Evolutionary conservation across 2,797 vertebrate species (phyloP).

Genomic region (Falco berigora): DNA sequence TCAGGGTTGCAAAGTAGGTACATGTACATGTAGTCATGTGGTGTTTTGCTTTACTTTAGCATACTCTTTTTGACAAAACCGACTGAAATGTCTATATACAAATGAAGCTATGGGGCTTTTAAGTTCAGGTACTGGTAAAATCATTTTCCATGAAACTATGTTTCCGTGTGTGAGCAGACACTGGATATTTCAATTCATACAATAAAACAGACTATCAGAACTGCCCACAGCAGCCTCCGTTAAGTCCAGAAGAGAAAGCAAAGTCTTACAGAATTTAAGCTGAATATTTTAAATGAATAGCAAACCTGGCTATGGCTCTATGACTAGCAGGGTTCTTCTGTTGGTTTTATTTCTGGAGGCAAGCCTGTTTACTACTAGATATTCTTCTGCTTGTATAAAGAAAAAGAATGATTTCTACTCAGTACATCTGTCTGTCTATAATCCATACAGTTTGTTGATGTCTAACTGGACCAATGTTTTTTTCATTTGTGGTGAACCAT

Average conservation of each 20-base stretch:
- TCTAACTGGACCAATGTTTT: not conserved
- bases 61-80: not conserved
- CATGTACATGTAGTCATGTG: not conserved
- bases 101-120: not conserved
- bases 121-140: not conserved
- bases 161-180: not conserved
- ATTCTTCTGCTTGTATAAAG: not conserved
- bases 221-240: not conserved
- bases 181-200: not conserved
- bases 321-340: not conserved
- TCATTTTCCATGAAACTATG: not conserved
- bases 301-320: not conserved
- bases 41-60: not conserved
- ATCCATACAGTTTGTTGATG: not conserved
- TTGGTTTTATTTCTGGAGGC: not conserved
- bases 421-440: not conserved
- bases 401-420: not conserved
- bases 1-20: not conserved
- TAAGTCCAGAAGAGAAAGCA: not conserved
- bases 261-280: not conserved
- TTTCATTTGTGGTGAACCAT: not conserved
- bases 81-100: not conserved
- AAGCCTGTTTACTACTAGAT: not conserved
- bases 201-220: not conserved
- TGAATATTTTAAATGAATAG: not conserved